Evolutionary conservation across 2,113 vertebrate species (phyloP).

Genomic region (Malurus cyaneus): DNA sequence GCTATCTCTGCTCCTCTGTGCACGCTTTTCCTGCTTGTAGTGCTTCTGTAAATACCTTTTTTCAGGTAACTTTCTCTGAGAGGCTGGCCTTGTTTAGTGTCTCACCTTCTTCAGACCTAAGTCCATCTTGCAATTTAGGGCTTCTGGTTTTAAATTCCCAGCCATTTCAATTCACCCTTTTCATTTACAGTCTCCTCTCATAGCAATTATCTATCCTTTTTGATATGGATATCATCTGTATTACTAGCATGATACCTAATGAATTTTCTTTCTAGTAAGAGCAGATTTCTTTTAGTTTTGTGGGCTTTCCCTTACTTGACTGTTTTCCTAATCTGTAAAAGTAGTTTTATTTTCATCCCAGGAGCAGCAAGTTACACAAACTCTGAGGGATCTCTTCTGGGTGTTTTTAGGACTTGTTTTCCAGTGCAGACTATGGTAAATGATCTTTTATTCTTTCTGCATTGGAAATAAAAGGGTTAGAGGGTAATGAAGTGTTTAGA

Average conservation of each 20-base stretch:
- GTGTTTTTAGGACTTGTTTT: background rate
- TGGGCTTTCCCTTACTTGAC: background rate
- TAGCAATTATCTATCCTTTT: background rate
- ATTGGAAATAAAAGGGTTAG: background rate
- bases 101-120: background rate
- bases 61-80: background rate
- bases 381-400: background rate
- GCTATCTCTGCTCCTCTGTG: background rate
- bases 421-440: background rate
- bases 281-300: background rate
- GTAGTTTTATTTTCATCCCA: background rate
- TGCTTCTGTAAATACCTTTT: background rate
- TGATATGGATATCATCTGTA: background rate
- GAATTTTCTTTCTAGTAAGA: background rate
- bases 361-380: background rate
- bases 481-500: conserved; percentile 30
- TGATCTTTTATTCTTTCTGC: background rate
- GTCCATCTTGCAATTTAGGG: background rate
- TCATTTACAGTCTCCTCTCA: background rate
- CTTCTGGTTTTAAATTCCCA: background rate
- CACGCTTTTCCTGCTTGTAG: background rate
- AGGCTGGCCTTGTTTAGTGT: background rate
- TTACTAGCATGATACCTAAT: background rate
- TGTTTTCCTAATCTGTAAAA: background rate
- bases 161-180: background rate